Conservation (phyloP, 2,113 vertebrate species). For the Prochilodus magdalenae region DNA sequence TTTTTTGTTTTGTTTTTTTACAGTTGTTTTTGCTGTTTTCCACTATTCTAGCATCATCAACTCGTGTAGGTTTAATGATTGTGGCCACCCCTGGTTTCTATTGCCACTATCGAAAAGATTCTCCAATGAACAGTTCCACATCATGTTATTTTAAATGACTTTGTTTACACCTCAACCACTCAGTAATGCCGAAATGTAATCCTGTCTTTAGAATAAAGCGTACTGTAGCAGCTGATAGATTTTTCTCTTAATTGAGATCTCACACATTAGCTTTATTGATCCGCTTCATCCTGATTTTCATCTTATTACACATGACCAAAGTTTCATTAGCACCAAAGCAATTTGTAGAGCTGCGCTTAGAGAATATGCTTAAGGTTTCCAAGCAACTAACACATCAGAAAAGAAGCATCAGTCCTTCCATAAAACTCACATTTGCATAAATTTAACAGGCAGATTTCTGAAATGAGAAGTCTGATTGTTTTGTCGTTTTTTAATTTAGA, state of each 20-base stretch:
- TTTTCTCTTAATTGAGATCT: not conserved
- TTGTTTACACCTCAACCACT: too few relatives aligned
- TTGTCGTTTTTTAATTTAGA: not conserved
- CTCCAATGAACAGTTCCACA: too few relatives aligned
- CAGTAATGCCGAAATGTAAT: too few relatives aligned
- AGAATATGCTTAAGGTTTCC: conserved; percentile 2
- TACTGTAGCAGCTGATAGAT: not conserved
- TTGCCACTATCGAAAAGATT: too few relatives aligned
- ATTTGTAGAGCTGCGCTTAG: not conserved
- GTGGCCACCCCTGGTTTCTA: too few relatives aligned
- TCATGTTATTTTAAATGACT: not conserved
- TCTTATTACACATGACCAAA: not conserved
- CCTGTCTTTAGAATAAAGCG: too few relatives aligned
- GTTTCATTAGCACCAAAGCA: not conserved
- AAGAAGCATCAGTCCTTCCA: not conserved
- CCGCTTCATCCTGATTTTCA: not conserved
- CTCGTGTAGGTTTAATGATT: too few relatives aligned
- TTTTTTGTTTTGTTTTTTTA: too few relatives aligned
- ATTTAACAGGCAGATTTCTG: not conserved
- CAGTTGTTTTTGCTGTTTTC: too few relatives aligned
- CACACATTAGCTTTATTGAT: not conserved
- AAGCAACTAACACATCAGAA: not conserved
- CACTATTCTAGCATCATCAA: too few relatives aligned
- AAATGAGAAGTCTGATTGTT: not conserved
- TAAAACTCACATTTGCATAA: not conserved